Evolutionary conservation across 2,113 vertebrate species (phyloP), one percentile per base, ranked within the genome.

Genomic region (Ifrita kowaldi): DNA sequence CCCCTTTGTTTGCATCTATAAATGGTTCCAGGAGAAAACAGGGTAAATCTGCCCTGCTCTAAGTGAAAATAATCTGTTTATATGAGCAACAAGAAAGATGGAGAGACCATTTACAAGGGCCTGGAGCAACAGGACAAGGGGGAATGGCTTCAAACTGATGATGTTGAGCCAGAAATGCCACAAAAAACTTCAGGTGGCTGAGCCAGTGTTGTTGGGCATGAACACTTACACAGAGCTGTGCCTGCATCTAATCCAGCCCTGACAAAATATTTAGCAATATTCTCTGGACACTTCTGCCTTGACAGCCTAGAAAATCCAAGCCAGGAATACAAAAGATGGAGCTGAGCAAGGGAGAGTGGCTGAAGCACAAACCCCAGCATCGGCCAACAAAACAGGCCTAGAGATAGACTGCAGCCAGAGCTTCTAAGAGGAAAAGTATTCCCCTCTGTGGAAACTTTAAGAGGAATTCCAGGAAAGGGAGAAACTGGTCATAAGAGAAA

Each of bases 261-360:
- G 49, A 56, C 18, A 73, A 90, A 93, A 88, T 77, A 86, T 77
- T 88, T 65, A 90, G 47, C 78, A 84, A 67, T 87, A 60, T 64
- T 77, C 24, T 64, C 75, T 76, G 65, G 28, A 73, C 2, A 2
- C 21, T 90, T 87, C 17, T 85, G 44, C 41, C 74, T 64, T 83
- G 53, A 87, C 67, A 85, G 62, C 10, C 35, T 68, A 10, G 11
- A 56, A 76, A 79, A 76, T 56, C 23, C 41, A 60, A 83, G 74
- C 35, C 79, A 90, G 75, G 64, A 91, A 41, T 41, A 37, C 12
- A 57, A 70, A 87, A 90, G 49, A 44, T 3, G 7, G 39, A 60
- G 28, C 74, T 52, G 64, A 84, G 13, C 39, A 93, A 64, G 13
- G 27, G 21, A 93, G 47, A 37, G 62, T 37, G n/a, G 32, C 18